Conservation (phyloP, 2,888 invertebrate genomes). For the Xestobium rufovillosum region DNA sequence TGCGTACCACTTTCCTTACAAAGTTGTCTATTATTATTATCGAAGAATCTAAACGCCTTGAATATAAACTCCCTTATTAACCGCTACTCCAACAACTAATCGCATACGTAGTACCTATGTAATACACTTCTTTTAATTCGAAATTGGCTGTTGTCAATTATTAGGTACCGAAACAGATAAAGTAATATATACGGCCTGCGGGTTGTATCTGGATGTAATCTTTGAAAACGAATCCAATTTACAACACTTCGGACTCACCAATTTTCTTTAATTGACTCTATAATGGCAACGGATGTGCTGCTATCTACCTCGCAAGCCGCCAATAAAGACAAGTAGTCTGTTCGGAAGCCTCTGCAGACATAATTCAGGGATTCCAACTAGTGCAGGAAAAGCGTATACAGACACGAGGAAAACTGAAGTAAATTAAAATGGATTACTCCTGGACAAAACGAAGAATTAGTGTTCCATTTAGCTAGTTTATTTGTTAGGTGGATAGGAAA, state of each 20-base stretch:
- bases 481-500: too few relatives aligned
- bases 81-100: too few relatives aligned
- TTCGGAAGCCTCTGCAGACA: conserved; percentile 7
- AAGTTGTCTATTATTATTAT: too few relatives aligned
- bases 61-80: too few relatives aligned
- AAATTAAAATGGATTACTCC: too few relatives aligned
- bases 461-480: too few relatives aligned
- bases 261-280: conserved; percentile 32
- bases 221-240: conserved; percentile 32
- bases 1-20: too few relatives aligned
- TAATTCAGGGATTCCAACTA: background rate
- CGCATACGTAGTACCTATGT: too few relatives aligned
- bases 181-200: conserved; percentile 29
- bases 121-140: background rate
- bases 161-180: conserved; percentile 20
- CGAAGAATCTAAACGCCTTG: too few relatives aligned
- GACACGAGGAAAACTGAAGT: too few relatives aligned
- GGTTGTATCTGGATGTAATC: conserved; percentile 32
- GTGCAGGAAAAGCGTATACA: too few relatives aligned
- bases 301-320: conserved; percentile 27
- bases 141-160: conserved; percentile 20
- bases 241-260: conserved; percentile 32
- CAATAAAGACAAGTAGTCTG: conserved; percentile 29
- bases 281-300: conserved; percentile 30
- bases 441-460: too few relatives aligned